Conservation (phyloP, 2,797 vertebrate species). For the Aeoliscus strigatus region DNA sequence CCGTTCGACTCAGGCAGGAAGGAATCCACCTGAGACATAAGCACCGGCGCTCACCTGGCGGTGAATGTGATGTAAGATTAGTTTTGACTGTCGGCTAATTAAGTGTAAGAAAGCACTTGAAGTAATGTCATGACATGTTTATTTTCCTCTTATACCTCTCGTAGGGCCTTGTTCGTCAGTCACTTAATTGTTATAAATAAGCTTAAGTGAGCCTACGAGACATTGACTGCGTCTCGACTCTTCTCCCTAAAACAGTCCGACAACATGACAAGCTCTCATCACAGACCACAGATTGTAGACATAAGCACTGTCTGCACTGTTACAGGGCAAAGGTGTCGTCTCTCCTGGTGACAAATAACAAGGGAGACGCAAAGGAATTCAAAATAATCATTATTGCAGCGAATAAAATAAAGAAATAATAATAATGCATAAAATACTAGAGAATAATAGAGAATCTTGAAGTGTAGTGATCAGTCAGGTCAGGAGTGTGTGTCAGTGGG, state of each 20-base stretch:
- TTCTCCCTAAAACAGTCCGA: conserved; percentile 3
- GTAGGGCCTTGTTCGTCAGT: neutral
- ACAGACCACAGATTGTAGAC: neutral
- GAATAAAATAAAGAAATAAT: too few species aligned
- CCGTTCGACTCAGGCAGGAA: conserved; percentile 36
- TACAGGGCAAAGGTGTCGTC: too few species aligned
- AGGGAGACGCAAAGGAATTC: too few species aligned
- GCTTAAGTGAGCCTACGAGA: conserved; percentile 12
- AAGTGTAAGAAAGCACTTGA: conserved; percentile 33
- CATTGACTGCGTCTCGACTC: conserved; percentile 15
- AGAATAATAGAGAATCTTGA: too few species aligned
- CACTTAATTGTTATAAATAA: too few species aligned
- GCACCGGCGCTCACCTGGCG: conserved; percentile 13
- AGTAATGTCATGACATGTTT: conserved; percentile 28
- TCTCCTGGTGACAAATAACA: too few species aligned
- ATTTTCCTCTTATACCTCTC: conserved; percentile 9
- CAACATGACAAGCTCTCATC: conserved; percentile 14
- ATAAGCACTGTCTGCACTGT: too few species aligned
- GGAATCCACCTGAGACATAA: conserved; percentile 46
- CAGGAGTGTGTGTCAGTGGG: too few species aligned
- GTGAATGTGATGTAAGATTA: conserved; percentile 43
- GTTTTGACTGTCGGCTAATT: conserved; percentile 38
- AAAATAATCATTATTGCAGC: too few species aligned
- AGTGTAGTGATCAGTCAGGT: too few species aligned
- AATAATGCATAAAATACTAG: too few species aligned